These are phyloP conservation scores for Phaethornis superciliosus DNA, from an alignment of 2,113 vertebrate genomes.

Conservation along the genomic window DNA sequence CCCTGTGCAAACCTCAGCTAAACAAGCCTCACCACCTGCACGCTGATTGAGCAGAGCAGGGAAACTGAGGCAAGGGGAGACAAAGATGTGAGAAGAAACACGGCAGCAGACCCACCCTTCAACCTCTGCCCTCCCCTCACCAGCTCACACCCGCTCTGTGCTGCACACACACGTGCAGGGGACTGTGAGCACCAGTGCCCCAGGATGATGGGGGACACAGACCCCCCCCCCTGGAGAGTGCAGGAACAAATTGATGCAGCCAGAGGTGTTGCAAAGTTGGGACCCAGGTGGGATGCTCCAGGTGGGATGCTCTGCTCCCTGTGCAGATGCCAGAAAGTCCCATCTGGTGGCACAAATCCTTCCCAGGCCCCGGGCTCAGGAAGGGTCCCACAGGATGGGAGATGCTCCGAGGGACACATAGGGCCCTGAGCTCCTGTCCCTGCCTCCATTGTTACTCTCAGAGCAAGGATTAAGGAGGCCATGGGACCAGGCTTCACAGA, in stretches of 20 bases:
- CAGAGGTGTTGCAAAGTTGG: not conserved
- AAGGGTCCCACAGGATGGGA: fast-evolving
- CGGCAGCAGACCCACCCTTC: not conserved
- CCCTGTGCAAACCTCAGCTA: not conserved
- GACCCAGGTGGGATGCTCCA: not conserved
- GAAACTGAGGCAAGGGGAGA: not conserved
- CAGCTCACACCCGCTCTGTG: not conserved
- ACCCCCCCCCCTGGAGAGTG: not conserved
- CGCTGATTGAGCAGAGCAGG: fast-evolving
- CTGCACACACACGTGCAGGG: fast-evolving
- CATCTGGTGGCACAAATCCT: not conserved
- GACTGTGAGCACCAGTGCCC: fast-evolving
- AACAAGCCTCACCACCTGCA: fast-evolving
- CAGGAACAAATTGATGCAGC: not conserved
- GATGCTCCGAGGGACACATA: fast-evolving
- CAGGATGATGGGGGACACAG: fast-evolving
- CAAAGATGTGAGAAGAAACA: not conserved
- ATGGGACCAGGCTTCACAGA: not conserved
- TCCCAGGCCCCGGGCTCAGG: fast-evolving
- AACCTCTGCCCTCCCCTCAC: not conserved
- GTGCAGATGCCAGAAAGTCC: fast-evolving
- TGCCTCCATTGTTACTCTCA: fast-evolving
- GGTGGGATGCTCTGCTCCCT: not conserved
- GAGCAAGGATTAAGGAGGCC: not conserved
- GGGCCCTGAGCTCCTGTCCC: fast-evolving